Percentiles rank a stretch among this genome's conserved stretches.
These are phyloP conservation scores for Sebastes iracundus DNA, from an alignment of 2,797 vertebrate species.

Conservation along the genomic window DNA sequence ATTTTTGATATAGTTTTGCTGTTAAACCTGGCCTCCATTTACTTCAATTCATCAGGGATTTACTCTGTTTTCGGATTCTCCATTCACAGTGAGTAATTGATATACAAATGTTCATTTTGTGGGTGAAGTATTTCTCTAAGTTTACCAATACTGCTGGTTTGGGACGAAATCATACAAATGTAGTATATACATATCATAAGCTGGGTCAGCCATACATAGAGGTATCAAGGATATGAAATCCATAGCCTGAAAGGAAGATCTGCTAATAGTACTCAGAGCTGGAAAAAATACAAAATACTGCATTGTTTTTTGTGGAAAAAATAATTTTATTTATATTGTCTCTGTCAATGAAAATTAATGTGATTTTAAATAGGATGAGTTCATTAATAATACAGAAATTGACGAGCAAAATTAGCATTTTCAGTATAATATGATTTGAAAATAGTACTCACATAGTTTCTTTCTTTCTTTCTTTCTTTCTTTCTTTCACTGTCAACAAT, in stretches of 20 bases:
- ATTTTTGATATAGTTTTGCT: too few relatives aligned
- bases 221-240: background rate
- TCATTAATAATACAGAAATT: background rate
- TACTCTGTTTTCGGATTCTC: too few relatives aligned
- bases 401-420: background rate
- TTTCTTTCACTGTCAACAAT: background rate
- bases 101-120: too few relatives aligned
- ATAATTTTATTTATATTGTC: background rate
- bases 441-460: too few relatives aligned
- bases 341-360: background rate
- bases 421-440: background rate
- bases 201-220: background rate
- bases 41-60: too few relatives aligned
- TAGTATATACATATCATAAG: background rate
- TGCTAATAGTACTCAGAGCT: background rate
- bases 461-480: too few relatives aligned
- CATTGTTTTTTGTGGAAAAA: background rate
- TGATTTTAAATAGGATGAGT: background rate
- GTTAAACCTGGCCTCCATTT: too few relatives aligned
- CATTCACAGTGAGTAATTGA: too few relatives aligned
- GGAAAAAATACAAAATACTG: background rate
- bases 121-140: too few relatives aligned
- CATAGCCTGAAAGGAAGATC: background rate
- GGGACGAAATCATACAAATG: background rate
- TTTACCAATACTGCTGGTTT: background rate